Evolutionary conservation across 2,113 vertebrate species (phyloP), one percentile per base, ranked within the genome.

Genomic region (Pluvianellus socialis): DNA sequence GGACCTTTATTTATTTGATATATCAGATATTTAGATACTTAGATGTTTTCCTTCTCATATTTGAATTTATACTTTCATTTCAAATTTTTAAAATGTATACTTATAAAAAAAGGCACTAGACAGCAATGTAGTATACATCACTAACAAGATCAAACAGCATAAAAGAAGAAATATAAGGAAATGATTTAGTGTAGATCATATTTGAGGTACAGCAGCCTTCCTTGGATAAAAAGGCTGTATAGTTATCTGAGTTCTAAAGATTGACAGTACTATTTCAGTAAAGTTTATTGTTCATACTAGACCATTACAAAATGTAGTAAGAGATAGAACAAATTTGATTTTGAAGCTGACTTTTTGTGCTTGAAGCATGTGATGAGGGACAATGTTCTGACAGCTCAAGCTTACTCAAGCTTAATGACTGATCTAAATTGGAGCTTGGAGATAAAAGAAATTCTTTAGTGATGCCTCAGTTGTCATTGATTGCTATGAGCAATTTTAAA

Each of bases 361-460:
- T 98, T 95, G 91, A 80, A 98, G 97, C 92, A 96, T 98, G 96
- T 96, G 98, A 97, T 96, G 96, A 97, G 94, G 96, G 95, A 97
- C 97, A 98, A 97, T 95, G 94, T 96, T 98, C 97, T 97, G 98
- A 98, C 98, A 98, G 97, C 96, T 98, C 95, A 96, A 97, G 97
- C 97, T 98, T 98, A 97, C 98, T 98, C 97, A 96, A 97, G 98
- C 98, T 98, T 98, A 98, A 98, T 98, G 98, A 98, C 98, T 98
- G 98, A 97, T 98, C 98, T 98, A 98, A 98, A 98, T 98, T 98
- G 98, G 98, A 98, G 95, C 98, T 98, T 96, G 97, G 96, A 98
- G 98, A 98, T 98, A 98, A 98, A 98, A 98, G 97, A 98, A 98
- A 97, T 98, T 98, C 98, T 98, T 98, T 98, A 98, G 98, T 98